phyloP scores from a whole-genome alignment of 2,113 vertebrate genomes.

The Hymenochirus boettgeri region DNA sequence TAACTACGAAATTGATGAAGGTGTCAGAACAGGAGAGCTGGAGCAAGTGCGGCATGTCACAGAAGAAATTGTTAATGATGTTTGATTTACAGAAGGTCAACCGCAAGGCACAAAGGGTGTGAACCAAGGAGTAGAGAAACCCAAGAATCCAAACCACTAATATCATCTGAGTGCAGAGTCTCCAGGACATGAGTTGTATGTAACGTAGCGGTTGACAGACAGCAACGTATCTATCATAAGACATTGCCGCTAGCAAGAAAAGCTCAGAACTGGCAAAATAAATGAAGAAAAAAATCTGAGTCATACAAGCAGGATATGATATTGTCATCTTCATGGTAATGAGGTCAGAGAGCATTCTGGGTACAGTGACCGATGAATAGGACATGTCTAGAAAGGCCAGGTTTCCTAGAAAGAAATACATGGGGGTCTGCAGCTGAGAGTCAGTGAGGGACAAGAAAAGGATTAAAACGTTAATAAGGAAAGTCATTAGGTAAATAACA shows the following conservation, averaged over 20 bases:
- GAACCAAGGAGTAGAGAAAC: conserved; percentile 12
- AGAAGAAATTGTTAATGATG: conserved; percentile 42
- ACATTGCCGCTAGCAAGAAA: conserved; percentile 46
- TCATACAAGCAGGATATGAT: conserved; percentile 24
- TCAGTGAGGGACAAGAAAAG: conserved; percentile 36
- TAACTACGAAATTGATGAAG: conserved; percentile 16
- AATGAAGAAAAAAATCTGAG: conserved; percentile 45
- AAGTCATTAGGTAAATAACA: conserved; percentile 38
- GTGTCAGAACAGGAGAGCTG: conserved; percentile 44
- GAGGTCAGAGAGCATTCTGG: conserved; percentile 44
- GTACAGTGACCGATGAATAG: conserved; percentile 40
- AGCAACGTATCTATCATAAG: conserved; percentile 44
- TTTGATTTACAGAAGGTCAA: conserved; percentile 40
- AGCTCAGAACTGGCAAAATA: conserved; percentile 42
- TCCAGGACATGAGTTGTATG: conserved; percentile 33
- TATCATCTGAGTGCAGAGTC: conserved; percentile 40
- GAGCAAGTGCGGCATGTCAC: conserved; percentile 44
- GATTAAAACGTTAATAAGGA: conserved; percentile 39
- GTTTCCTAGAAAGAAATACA: conserved; percentile 49
- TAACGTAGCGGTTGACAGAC: conserved; percentile 45
- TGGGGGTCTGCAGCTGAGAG: conserved; percentile 40
- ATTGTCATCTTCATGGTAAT: conserved; percentile 27
- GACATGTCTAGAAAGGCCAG: conserved; percentile 44
- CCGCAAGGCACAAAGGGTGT: conserved; percentile 30
- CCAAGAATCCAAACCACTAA: conserved; percentile 27